A percentile compares a stretch with the other conserved stretches of the same genome.
Conservation (phyloP, 2,888 invertebrate species). For the Parasteatoda lunata region DNA sequence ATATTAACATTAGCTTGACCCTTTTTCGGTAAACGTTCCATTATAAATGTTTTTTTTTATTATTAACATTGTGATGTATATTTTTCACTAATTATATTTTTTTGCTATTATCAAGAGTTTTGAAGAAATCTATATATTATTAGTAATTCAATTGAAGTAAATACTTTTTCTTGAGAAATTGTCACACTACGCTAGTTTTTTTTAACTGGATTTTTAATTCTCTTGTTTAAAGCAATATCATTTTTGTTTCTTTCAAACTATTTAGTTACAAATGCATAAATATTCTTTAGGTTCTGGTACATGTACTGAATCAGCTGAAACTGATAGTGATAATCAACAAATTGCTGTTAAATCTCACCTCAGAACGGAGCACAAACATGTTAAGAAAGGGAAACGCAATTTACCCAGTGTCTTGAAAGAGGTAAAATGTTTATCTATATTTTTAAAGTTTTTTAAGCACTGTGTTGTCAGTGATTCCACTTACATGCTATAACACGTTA, state of each 20-base stretch:
- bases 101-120: no score
- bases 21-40: no score
- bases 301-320: constrained; percentile 60
- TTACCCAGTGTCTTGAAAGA: constrained; percentile 73
- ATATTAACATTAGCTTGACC: no score
- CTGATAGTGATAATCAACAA: constrained; percentile 67
- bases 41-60: no score
- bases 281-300: constrained; percentile 20
- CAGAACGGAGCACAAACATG: constrained; percentile 39
- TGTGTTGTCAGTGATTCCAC: background rate
- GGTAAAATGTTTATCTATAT: constrained; percentile 68
- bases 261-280: background rate
- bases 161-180: no score
- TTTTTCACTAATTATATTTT: no score
- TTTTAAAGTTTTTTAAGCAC: background rate
- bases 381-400: constrained; percentile 62
- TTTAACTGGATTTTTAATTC: no score
- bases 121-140: no score
- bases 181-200: no score
- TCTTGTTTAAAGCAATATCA: no score
- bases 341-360: constrained; percentile 60
- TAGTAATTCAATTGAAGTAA: no score
- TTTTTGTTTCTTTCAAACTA: background rate
- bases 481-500: background rate
- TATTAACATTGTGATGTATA: no score